Evolutionary conservation across 2,888 invertebrate species (phyloP).

Genomic region (Drosophila fungiperda): DNA sequence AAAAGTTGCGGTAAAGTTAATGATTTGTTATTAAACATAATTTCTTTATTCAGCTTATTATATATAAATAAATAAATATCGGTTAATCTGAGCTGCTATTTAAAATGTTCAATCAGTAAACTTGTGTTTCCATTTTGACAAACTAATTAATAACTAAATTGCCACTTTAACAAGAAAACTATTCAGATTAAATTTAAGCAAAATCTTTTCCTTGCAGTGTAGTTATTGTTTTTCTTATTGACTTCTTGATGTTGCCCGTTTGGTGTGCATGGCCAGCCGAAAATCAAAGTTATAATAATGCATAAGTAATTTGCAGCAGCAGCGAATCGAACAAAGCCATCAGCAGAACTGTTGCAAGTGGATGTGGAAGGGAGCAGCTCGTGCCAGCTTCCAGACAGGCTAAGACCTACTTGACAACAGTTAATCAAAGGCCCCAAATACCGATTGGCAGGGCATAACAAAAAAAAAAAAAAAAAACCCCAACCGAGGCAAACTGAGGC

Average conservation of each 20-base stretch:
- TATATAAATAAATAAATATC: too few relatives aligned
- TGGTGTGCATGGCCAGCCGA: conserved; percentile 35
- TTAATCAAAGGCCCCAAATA: conserved; percentile 64
- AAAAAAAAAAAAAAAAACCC: not conserved
- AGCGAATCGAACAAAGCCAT: conserved; percentile 70
- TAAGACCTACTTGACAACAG: conserved; percentile 60
- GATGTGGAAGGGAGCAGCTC: conserved; percentile 48
- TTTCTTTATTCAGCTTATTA: not conserved
- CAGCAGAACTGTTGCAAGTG: conserved; percentile 24
- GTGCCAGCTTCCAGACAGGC: conserved; percentile 55
- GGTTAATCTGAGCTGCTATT: not conserved
- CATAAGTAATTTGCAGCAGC: conserved; percentile 77
- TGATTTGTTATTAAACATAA: not conserved
- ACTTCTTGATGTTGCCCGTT: conserved; percentile 22
- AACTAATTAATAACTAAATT: not conserved
- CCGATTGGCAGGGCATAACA: conserved; percentile 14
- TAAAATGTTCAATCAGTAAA: not conserved
- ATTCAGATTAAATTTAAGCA: not conserved
- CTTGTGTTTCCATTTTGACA: not conserved
- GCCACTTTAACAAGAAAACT: not conserved
- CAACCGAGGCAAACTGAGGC: not conserved
- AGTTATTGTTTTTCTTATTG: conserved; percentile 25
- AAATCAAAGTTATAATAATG: conserved; percentile 76
- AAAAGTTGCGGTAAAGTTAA: not conserved
- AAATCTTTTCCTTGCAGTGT: not conserved